These are phyloP conservation scores for Enteromius viviparus DNA, from an alignment of 2,797 vertebrate species.

Conservation along the genomic window DNA sequence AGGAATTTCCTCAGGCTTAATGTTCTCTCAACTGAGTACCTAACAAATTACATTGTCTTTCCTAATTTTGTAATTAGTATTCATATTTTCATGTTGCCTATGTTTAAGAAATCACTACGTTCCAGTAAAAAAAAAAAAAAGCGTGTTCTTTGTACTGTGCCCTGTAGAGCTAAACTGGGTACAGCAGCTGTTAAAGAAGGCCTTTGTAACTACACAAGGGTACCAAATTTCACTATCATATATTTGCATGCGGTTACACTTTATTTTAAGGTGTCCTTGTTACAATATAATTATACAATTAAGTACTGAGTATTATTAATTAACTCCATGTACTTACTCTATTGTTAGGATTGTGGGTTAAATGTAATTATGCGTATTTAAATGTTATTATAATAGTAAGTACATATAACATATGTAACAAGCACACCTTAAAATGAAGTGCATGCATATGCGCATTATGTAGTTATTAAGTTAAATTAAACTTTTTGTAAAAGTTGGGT, in stretches of 20 bases:
- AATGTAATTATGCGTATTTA: neutral
- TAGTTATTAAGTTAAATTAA: neutral
- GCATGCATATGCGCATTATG: neutral
- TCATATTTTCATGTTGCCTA: constrained; percentile 63
- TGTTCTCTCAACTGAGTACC: constrained; percentile 62
- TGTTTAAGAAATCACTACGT: constrained; percentile 55
- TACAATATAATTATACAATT: neutral
- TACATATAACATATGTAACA: neutral
- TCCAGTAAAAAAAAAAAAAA: constrained; percentile 41
- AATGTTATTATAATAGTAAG: constrained; percentile 1
- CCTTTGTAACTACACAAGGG: constrained; percentile 20
- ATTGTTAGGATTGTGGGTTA: neutral
- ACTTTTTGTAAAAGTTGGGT: neutral
- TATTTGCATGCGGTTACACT: neutral
- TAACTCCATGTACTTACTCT: neutral
- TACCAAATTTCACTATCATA: neutral
- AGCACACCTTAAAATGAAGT: neutral
- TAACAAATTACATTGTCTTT: constrained; percentile 62
- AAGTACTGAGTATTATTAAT: neutral
- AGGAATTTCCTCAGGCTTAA: constrained; percentile 54
- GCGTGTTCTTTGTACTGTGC: constrained; percentile 40
- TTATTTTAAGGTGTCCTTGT: neutral
- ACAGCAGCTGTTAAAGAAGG: constrained; percentile 26
- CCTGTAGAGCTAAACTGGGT: constrained; percentile 44
- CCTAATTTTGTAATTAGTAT: constrained; percentile 68